These are phyloP conservation scores for Alviniconcha marisindica DNA, from an alignment of 1,140 invertebrate species.

Conservation along the genomic window DNA sequence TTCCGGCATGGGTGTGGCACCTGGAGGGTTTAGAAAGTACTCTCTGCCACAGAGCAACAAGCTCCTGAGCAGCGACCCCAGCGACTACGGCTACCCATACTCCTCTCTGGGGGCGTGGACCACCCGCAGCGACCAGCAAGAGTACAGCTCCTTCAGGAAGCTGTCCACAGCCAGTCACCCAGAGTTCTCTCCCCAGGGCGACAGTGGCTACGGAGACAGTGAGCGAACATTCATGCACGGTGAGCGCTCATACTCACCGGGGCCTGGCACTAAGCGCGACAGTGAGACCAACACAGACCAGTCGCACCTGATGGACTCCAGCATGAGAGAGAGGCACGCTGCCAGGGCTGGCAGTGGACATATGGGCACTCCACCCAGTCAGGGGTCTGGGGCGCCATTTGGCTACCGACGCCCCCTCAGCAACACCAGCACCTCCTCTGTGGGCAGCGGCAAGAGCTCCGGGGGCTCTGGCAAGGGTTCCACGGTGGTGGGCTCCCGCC, in stretches of 20 bases:
- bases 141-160: slow-evolving; percentile 64
- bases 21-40: slow-evolving; percentile 63
- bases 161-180: slow-evolving; percentile 67
- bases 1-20: slow-evolving; percentile 45
- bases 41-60: slow-evolving; percentile 63
- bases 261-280: slow-evolving; percentile 63
- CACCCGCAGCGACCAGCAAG: slow-evolving; percentile 51
- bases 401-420: slow-evolving; percentile 70
- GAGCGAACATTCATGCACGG: slow-evolving; percentile 58
- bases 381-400: slow-evolving; percentile 56
- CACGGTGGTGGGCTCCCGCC: slow-evolving; percentile 58
- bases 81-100: slow-evolving; percentile 69
- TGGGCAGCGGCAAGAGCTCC: slow-evolving; percentile 65
- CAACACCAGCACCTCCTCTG: slow-evolving; percentile 68
- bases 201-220: slow-evolving; percentile 54
- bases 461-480: slow-evolving; percentile 49
- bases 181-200: slow-evolving; percentile 65
- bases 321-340: slow-evolving; percentile 59
- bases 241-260: slow-evolving; percentile 51
- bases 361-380: slow-evolving; percentile 28
- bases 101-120: slow-evolving; percentile 59
- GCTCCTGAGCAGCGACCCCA: slow-evolving; percentile 67
- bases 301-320: slow-evolving; percentile 68
- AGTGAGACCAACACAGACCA: slow-evolving; percentile 73
- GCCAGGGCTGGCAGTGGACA: slow-evolving; percentile 27